phyloP scores from a whole-genome alignment of 2,888 invertebrate genomes.

The Venustoraphidia nigricollis region DNA sequence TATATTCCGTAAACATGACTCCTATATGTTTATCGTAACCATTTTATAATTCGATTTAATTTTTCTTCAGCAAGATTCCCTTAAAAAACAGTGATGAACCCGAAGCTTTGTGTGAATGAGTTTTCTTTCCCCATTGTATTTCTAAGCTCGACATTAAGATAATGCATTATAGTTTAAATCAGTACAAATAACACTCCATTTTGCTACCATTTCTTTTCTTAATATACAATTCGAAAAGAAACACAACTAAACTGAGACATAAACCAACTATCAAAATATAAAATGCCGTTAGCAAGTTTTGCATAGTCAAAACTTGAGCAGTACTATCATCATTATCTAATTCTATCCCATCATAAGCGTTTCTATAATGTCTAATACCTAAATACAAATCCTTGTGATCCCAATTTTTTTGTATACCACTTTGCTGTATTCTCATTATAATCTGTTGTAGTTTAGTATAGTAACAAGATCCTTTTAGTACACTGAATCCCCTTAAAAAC shows the following conservation, averaged over 20 bases:
- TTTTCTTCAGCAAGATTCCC: no score
- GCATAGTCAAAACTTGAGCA: conserved; percentile 17
- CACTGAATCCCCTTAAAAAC: conserved; percentile 36
- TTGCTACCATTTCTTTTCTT: conserved; percentile 2
- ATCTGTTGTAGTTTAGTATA: conserved; percentile 31
- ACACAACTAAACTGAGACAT: conserved; percentile 10
- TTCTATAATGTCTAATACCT: background rate
- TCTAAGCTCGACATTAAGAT: background rate
- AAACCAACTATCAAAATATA: conserved; percentile 20
- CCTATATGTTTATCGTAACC: no score
- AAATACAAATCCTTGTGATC: conserved; percentile 4
- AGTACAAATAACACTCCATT: background rate
- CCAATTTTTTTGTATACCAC: conserved; percentile 33
- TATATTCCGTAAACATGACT: no score
- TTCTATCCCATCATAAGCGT: background rate
- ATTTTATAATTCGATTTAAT: no score
- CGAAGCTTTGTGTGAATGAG: no score
- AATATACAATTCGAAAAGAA: conserved; percentile 5
- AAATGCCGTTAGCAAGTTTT: conserved; percentile 24
- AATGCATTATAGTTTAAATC: background rate
- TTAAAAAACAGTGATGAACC: no score
- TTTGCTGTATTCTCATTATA: conserved; percentile 31
- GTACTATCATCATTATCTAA: conserved; percentile 1
- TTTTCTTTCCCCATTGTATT: background rate
- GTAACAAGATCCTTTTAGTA: conserved; percentile 42